Conservation (phyloP, 2,888 invertebrate species). For the Vesta saturnalis region DNA sequence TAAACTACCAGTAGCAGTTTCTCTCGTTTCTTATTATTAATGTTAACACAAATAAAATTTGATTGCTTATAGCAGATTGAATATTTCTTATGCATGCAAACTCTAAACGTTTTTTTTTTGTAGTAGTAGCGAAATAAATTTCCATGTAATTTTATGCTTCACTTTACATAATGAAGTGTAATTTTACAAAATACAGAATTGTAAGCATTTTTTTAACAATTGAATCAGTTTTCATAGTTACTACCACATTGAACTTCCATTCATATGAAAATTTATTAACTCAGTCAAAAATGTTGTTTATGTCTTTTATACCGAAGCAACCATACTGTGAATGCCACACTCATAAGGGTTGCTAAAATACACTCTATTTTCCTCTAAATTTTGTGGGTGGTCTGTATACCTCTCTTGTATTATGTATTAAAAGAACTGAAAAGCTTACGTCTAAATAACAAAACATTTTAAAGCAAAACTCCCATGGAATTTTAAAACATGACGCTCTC, state of each 20-base stretch:
- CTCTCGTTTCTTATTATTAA: slow-evolving; percentile 32
- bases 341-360: neutral
- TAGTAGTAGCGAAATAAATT: neutral
- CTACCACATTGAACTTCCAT: neutral
- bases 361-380: too few relatives aligned
- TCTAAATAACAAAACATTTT: slow-evolving; percentile 1
- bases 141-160: neutral
- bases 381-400: slow-evolving; percentile 13
- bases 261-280: neutral
- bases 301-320: neutral
- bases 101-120: neutral
- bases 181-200: neutral
- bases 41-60: slow-evolving; percentile 32
- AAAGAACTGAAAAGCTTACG: too few relatives aligned
- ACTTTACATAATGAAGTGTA: neutral
- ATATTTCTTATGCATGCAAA: slow-evolving; percentile 10
- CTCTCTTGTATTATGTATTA: neutral
- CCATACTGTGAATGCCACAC: neutral
- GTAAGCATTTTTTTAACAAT: neutral
- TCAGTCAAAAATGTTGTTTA: neutral
- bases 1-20: slow-evolving; percentile 34
- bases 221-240: neutral
- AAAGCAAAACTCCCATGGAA: neutral
- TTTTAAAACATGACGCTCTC: too few relatives aligned
- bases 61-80: slow-evolving; percentile 29